Evolutionary conservation across 37 sponge, comb jelly and placozoan genomes (phyloP).

Genomic region (Halichondria panicea): DNA sequence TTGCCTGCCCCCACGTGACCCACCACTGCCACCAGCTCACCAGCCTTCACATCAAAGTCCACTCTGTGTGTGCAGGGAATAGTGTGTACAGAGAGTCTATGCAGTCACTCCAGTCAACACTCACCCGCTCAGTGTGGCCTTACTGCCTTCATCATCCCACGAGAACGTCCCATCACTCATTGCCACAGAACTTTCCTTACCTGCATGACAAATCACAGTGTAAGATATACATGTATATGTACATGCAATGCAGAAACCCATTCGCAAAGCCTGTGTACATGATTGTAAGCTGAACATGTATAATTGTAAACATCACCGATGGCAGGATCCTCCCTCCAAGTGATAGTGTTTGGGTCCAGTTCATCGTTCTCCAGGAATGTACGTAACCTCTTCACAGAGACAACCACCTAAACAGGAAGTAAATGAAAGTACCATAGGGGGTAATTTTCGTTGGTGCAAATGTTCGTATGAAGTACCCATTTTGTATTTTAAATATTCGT

Average conservation of each 20-base stretch:
- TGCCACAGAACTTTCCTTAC: conserved; percentile 42
- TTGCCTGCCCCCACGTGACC: conserved; percentile 98
- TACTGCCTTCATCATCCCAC: conserved; percentile 84
- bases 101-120: too few relatives aligned
- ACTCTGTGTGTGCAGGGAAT: conserved; percentile 73
- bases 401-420: conserved; percentile 75
- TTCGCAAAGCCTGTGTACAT: too few relatives aligned
- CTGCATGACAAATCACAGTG: neutral
- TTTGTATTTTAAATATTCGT: too few relatives aligned
- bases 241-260: neutral
- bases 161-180: conserved; percentile 68
- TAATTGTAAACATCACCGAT: conserved; percentile 23
- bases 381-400: conserved; percentile 80
- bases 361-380: conserved; percentile 80
- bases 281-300: neutral
- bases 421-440: too few relatives aligned
- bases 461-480: too few relatives aligned
- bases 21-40: conserved; percentile 91
- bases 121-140: conserved; percentile 49
- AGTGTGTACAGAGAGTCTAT: too few relatives aligned
- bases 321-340: conserved; percentile 39
- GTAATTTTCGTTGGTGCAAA: too few relatives aligned
- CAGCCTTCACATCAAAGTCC: conserved; percentile 76
- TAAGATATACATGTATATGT: neutral
- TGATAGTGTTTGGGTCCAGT: conserved; percentile 77